These are phyloP conservation scores for Stegostoma tigrinum DNA, from an alignment of 2,113 vertebrate species.

Conservation along the genomic window DNA sequence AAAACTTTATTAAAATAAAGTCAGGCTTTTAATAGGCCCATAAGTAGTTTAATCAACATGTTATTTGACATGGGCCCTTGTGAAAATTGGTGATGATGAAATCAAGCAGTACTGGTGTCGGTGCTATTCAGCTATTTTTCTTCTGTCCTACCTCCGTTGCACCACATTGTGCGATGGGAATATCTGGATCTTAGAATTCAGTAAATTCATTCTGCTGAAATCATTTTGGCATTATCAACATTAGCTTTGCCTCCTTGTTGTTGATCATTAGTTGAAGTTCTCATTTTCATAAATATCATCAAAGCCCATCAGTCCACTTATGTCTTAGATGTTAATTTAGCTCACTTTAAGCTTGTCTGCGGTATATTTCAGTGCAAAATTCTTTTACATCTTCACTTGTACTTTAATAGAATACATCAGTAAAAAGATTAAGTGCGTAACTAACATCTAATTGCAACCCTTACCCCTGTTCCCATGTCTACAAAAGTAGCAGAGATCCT, in stretches of 20 bases:
- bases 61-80: too few species aligned
- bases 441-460: neutral
- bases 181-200: neutral
- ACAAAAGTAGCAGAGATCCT: neutral
- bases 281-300: neutral
- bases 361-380: neutral
- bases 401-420: neutral
- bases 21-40: too few species aligned
- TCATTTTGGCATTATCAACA: too few species aligned
- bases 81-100: too few species aligned
- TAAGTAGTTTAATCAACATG: too few species aligned
- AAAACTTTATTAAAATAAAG: too few species aligned
- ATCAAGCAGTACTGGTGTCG: too few species aligned
- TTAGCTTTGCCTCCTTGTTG: too few species aligned
- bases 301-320: neutral
- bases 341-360: neutral
- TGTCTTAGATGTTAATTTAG: neutral
- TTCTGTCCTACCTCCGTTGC: too few species aligned
- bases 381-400: neutral
- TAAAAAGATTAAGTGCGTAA: neutral
- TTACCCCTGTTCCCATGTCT: neutral
- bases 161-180: too few species aligned
- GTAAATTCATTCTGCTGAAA: neutral
- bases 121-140: too few species aligned
- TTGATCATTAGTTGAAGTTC: neutral